Base-by-base conservation (phyloP, 2,888 invertebrate species). In the Metopia argyrocephala region DNA sequence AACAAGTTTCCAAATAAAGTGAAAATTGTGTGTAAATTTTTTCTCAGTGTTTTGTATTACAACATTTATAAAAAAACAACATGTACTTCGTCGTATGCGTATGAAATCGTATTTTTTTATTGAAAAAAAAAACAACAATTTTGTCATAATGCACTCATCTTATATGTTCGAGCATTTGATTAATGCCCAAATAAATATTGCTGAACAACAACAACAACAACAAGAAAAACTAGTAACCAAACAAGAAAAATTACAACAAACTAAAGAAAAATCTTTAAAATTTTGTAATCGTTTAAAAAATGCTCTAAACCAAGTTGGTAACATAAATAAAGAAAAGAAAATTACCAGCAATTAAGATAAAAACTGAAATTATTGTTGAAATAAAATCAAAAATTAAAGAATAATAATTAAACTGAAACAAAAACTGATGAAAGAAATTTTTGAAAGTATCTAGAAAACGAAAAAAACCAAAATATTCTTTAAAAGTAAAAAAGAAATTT, bases 121-220 rank as follows among this genome's bases (percentile, higher is more conserved):
- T 61, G 18, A 50, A 65, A n/a, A n/a, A n/a, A n/a, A n/a, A n/a
- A n/a, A n/a, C n/a, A n/a, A n/a, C n/a, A 64, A 76, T 64, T 73
- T 79, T 70, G 76, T 76, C 82, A 89, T 86, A 86, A 90, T 90
- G 90, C 89, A 89, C 88, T 89, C 90, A 83, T 88, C 87, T 84
- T 90, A 89, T 85, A 85, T 90, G 64, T 87, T 88, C 78, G 89
- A 90, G 86, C 88, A 90, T 86, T 87, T 90, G 70, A 86, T 88
- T 84, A 85, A 84, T 83, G 87, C 87, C 85, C 86, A 88, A 85
- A 75, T 85, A 73, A 87, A 86, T 69, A 85, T 84, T 73, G 84
- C 84, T 84, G 85, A 86, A 46, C 79, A 74, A 83, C 82, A 74
- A 83, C 76, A 54, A 76, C 70, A 61, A 52, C 59, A 65, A 21